Percentiles rank a stretch among this genome's conserved stretches.
phyloP scores from a whole-genome alignment of 2,888 invertebrate species.

The Lasiommata megera region DNA sequence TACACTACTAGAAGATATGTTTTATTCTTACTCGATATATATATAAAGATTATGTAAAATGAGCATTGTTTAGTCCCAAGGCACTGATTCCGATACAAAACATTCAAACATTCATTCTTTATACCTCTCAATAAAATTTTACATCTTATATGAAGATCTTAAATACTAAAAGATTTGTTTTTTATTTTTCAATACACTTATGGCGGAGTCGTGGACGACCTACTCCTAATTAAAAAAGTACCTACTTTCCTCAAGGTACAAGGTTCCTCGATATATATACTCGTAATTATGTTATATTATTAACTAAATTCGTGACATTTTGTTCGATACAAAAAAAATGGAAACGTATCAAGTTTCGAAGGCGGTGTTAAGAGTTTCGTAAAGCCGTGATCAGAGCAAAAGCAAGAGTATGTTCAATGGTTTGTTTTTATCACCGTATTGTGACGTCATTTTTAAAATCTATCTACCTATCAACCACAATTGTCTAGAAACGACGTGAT shows the following conservation, averaged over 20 bases:
- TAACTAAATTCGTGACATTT: constrained; percentile 65
- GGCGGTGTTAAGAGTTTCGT: constrained; percentile 73
- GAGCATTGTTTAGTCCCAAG: constrained; percentile 39
- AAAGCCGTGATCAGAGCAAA: constrained; percentile 67
- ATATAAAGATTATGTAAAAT: constrained; percentile 29
- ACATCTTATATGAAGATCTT: constrained; percentile 32
- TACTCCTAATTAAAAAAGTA: constrained; percentile 55
- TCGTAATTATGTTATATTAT: constrained; percentile 31
- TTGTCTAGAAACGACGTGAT: too few relatives aligned
- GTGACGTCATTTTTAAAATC: background rate
- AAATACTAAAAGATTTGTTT: constrained; percentile 48
- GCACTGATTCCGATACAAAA: constrained; percentile 30
- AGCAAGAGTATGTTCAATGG: constrained; percentile 41
- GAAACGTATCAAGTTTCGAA: constrained; percentile 53
- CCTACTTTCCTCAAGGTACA: constrained; percentile 44
- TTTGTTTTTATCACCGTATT: background rate
- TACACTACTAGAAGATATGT: constrained; percentile 32
- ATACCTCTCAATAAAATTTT: constrained; percentile 19
- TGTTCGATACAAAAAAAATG: constrained; percentile 55
- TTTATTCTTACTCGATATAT: constrained; percentile 42
- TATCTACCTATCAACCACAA: background rate
- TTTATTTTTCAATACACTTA: constrained; percentile 65
- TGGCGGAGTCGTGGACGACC: constrained; percentile 71
- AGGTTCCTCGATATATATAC: constrained; percentile 42
- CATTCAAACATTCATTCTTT: constrained; percentile 18